Evolutionary conservation across 1,140 invertebrate species (phyloP), one percentile per base, ranked within the genome.

Genomic region (Nixonia krombeini): DNA sequence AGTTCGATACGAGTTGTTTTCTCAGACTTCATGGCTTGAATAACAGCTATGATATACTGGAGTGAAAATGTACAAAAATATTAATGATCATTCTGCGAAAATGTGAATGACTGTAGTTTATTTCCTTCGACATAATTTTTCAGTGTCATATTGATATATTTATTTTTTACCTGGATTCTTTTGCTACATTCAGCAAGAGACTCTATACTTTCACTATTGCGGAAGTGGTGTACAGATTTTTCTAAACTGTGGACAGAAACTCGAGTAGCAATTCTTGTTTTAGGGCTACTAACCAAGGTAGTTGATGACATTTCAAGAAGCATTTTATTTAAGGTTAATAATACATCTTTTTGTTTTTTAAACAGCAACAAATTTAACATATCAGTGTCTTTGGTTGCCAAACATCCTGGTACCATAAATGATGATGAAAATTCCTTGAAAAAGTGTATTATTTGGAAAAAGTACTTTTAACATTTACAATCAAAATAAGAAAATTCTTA

Each of bases 221-320:
- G 44, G 49, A 82, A 76, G 62, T 80, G 79, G 26, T 76, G 68
- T 15, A 87, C 63, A 10, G 79, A 47, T 69, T 86, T 87, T 71
- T 89, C 88, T 25, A 90, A 77, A 75, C 86, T 88, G 53, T 88
- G 87, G 2, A 86, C 86, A 1, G 88, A 88, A 26, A 90, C 86
- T 75, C 83, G 71, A 23, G 75, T 75, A 17, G 78, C 42, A 38
- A 82, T 64, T 74, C 47, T 73, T 42, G 78, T 40, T 74, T 84
- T 78, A 18, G 74, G 70, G 63, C 84, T 76, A 82, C 85, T 56
- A 80, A 83, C 76, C 8, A 21, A n/a, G n/a, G n/a, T n/a, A 9
- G 38, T 47, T 4, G 53, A 53, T 10, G 74, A 66, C 52, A 84
- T 79, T 23, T 87, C 87, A 0, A 85, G 80, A 5, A 90, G 63